Percentiles rank a stretch among this genome's conserved stretches.
Conservation (phyloP, 2,113 vertebrate species). For the Marmota flaviventris region DNA sequence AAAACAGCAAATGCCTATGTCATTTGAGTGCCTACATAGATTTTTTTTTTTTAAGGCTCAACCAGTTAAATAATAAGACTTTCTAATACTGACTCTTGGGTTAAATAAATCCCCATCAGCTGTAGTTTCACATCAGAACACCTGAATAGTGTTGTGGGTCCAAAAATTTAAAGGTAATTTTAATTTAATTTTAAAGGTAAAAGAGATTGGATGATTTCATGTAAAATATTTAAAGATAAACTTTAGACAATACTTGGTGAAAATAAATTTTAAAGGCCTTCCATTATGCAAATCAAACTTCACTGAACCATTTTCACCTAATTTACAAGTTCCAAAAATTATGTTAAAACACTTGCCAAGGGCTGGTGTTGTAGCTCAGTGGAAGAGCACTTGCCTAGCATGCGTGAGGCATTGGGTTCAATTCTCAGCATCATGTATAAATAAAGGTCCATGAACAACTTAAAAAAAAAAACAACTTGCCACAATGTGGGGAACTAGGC, state of each 20-base stretch:
- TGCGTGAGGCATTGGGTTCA: too few relatives aligned
- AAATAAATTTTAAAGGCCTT: slow-evolving; percentile 37
- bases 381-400: too few relatives aligned
- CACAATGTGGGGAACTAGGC: background rate
- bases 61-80: background rate
- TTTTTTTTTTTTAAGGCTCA: background rate
- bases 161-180: background rate
- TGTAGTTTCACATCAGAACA: background rate
- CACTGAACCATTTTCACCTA: background rate
- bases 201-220: background rate
- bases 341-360: background rate
- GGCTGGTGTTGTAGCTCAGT: too few relatives aligned
- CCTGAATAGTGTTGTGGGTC: background rate
- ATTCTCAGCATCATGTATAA: too few relatives aligned
- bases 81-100: background rate
- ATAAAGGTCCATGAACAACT: too few relatives aligned
- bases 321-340: background rate
- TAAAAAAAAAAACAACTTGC: background rate
- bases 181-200: background rate
- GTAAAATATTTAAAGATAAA: slow-evolving; percentile 6
- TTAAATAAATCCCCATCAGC: background rate
- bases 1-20: background rate
- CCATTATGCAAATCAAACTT: slow-evolving; percentile 5
- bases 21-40: background rate
- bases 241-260: background rate